Percentiles rank a stretch among this genome's conserved stretches.
These are phyloP conservation scores for Saturnia pavonia DNA, from an alignment of 2,888 invertebrate species.

Conservation along the genomic window DNA sequence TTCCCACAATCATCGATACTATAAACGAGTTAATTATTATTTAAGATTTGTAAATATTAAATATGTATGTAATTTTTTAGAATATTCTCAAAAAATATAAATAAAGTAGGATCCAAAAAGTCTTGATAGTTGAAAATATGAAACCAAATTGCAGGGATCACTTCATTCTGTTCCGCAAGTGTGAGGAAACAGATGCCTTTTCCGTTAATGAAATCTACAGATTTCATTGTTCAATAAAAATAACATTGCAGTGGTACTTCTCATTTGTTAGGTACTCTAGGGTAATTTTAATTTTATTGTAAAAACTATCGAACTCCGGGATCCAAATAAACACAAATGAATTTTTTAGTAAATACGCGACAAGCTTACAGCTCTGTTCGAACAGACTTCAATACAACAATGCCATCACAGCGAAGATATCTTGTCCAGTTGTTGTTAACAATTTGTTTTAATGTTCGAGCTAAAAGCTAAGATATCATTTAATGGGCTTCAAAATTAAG, in stretches of 20 bases:
- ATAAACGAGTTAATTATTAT: background rate
- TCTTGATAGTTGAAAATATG: too few relatives aligned
- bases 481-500: background rate
- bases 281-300: background rate
- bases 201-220: too few relatives aligned
- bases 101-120: too few relatives aligned
- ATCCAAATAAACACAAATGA: background rate
- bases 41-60: background rate
- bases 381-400: background rate
- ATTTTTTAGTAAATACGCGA: background rate
- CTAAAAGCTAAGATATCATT: background rate
- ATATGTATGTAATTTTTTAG: too few relatives aligned
- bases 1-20: background rate
- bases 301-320: background rate
- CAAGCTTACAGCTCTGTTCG: background rate
- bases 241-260: too few relatives aligned
- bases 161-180: too few relatives aligned
- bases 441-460: conserved; percentile 3
- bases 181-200: too few relatives aligned
- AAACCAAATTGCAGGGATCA: too few relatives aligned
- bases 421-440: background rate
- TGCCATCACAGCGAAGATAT: background rate
- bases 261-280: too few relatives aligned
- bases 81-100: too few relatives aligned
- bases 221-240: too few relatives aligned